phyloP scores from a whole-genome alignment of 2,888 invertebrate genomes.

The Monopis laevigella region DNA sequence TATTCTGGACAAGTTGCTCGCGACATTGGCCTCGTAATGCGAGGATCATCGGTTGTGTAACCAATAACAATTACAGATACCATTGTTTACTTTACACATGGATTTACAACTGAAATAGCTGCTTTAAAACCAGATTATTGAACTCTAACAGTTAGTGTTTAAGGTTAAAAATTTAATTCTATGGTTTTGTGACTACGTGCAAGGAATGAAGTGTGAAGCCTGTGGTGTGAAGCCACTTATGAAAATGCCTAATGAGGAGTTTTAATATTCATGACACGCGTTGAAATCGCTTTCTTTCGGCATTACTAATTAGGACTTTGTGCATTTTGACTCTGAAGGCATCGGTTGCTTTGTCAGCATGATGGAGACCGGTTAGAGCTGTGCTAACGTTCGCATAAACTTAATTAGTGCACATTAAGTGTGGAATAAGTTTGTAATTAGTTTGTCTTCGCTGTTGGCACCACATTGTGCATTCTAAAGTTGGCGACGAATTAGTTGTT shows the following conservation, averaged over 20 bases:
- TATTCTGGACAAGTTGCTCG: constrained; percentile 43
- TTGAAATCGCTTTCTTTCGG: constrained; percentile 39
- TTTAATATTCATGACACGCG: constrained; percentile 52
- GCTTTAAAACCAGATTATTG: background rate
- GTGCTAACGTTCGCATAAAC: background rate
- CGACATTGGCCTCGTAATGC: constrained; percentile 58
- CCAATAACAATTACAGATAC: constrained; percentile 50
- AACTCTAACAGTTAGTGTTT: background rate
- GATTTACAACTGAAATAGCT: background rate
- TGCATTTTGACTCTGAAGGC: constrained; percentile 19
- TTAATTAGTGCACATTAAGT: constrained; percentile 6
- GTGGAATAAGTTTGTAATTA: background rate
- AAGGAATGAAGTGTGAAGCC: background rate
- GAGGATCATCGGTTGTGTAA: constrained; percentile 53
- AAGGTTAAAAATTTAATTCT: background rate
- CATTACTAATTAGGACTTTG: constrained; percentile 33
- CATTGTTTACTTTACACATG: constrained; percentile 36
- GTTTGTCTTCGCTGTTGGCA: background rate
- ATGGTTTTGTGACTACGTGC: background rate
- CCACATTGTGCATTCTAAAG: background rate
- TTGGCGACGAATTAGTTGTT: background rate
- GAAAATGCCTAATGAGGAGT: constrained; percentile 37
- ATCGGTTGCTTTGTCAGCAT: constrained; percentile 24
- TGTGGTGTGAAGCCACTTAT: constrained; percentile 29
- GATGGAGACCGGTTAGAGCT: constrained; percentile 15